Base-by-base conservation (phyloP, 2,113 vertebrate genomes). In the Brachyistius frenatus region DNA sequence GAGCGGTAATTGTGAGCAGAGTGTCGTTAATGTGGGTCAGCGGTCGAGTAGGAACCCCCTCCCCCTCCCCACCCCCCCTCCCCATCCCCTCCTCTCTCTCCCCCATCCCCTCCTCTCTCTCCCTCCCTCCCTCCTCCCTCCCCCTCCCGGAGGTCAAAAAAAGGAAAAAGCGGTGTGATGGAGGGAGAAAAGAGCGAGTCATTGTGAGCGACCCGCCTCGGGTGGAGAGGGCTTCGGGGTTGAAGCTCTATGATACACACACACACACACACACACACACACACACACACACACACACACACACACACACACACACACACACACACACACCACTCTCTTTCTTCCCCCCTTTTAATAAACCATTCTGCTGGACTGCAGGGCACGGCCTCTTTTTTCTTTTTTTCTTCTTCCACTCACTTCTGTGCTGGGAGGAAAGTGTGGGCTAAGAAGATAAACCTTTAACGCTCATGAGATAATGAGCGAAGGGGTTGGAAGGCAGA, bases 11-110 rank as follows among this genome's bases (percentile, higher is more conserved):
- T 88, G 91, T 78, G n/a, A 39, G 76, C 5, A 32, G 78, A 82
- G 75, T 88, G 75, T 77, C 69, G 83, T 89, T 88, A 86, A 88
- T 88, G 89, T 78, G 80, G 88, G 88, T 89, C 86, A 85, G 69
- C 37, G 10, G 73, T 35, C 36, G 78, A 83, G 64, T 74, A n/a
- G 78, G 80, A 81, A 49, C 80, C n/a, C n/a, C n/a, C n/a, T n/a
- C n/a, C n/a, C n/a, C n/a, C n/a, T n/a, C n/a, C n/a, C n/a, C n/a
- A n/a, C n/a, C n/a, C n/a, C n/a, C n/a, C n/a, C n/a, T n/a, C n/a
- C n/a, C n/a, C n/a, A n/a, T n/a, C n/a, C n/a, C n/a, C n/a, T n/a
- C n/a, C n/a, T n/a, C n/a, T n/a, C n/a, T n/a, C n/a, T n/a, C n/a
- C n/a, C n/a, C n/a, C n/a, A n/a, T n/a, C n/a, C n/a, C n/a, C n/a